phyloP scores from a whole-genome alignment of 2,888 invertebrate genomes.

The Arrhopalites spinosus region DNA sequence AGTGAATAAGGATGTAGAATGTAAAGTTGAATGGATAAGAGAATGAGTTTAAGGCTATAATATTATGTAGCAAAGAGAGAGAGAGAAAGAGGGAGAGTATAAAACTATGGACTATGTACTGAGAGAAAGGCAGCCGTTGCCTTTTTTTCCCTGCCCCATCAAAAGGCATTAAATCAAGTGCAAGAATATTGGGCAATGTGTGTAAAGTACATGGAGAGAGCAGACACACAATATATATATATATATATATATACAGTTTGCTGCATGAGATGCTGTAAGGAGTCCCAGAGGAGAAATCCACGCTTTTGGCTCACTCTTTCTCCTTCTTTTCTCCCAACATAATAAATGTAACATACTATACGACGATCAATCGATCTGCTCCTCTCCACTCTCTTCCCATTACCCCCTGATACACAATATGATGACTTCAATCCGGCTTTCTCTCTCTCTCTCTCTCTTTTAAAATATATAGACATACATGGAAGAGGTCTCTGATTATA shows the following conservation, averaged over 20 bases:
- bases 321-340: conserved; percentile 37
- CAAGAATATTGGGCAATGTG: conserved; percentile 23
- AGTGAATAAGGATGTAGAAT: conserved; percentile 24
- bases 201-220: background rate
- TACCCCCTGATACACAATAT: conserved; percentile 42
- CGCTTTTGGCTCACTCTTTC: conserved; percentile 42
- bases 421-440: conserved; percentile 39
- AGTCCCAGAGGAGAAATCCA: conserved; percentile 50
- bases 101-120: background rate
- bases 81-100: conserved; percentile 8
- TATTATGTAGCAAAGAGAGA: too few species aligned
- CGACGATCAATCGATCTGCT: conserved; percentile 41
- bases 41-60: conserved; percentile 19
- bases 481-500: background rate
- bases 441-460: conserved; percentile 13
- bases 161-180: conserved; percentile 40
- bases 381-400: conserved; percentile 29
- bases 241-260: background rate
- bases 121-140: background rate
- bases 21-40: background rate
- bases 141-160: conserved; percentile 31
- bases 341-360: conserved; percentile 48
- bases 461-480: background rate
- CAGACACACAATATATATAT: background rate
- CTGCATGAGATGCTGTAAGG: conserved; percentile 30